Conservation (phyloP, 2,888 invertebrate species). For the Thereva unica region DNA sequence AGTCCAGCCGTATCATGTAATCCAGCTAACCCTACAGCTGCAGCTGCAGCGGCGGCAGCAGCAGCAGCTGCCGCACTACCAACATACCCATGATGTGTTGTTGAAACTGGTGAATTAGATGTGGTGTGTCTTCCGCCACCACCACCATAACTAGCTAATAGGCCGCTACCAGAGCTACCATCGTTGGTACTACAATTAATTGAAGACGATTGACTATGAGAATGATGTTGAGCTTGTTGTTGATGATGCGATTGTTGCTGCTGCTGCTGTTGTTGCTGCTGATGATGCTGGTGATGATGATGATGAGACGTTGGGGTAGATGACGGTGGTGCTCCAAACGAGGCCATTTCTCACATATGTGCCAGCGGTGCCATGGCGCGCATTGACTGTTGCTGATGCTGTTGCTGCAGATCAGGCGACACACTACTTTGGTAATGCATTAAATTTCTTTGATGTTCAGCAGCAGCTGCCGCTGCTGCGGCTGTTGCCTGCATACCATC, state of each 20-base stretch:
- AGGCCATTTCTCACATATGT: slow-evolving; percentile 60
- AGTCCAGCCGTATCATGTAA: slow-evolving; percentile 49
- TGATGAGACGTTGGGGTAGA: slow-evolving; percentile 35
- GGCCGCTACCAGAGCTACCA: slow-evolving; percentile 40
- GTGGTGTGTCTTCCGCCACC: slow-evolving; percentile 8
- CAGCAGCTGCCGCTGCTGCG: slow-evolving; percentile 52
- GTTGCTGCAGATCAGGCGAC: slow-evolving; percentile 55
- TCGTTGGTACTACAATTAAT: slow-evolving; percentile 38
- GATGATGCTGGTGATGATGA: slow-evolving; percentile 38
- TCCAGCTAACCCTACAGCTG: slow-evolving; percentile 30
- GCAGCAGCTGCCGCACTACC: slow-evolving; percentile 54
- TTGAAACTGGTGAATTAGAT: slow-evolving; percentile 16
- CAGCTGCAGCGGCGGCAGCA: slow-evolving; percentile 46
- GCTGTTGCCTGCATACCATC: slow-evolving; percentile 64
- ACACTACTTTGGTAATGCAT: slow-evolving; percentile 57
- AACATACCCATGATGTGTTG: slow-evolving; percentile 46
- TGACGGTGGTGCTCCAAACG: slow-evolving; percentile 44
- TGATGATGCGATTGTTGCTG: slow-evolving; percentile 34
- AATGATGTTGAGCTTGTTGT: slow-evolving; percentile 44
- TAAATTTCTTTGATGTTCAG: slow-evolving; percentile 54
- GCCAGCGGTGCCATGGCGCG: slow-evolving; percentile 58
- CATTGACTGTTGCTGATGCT: slow-evolving; percentile 57
- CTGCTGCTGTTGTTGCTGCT: slow-evolving; percentile 39
- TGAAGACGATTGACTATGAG: slow-evolving; percentile 45
- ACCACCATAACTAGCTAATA: slow-evolving; percentile 41